phyloP scores from a whole-genome alignment of 1,140 invertebrate species.

The Aphaenogaster floridana region DNA sequence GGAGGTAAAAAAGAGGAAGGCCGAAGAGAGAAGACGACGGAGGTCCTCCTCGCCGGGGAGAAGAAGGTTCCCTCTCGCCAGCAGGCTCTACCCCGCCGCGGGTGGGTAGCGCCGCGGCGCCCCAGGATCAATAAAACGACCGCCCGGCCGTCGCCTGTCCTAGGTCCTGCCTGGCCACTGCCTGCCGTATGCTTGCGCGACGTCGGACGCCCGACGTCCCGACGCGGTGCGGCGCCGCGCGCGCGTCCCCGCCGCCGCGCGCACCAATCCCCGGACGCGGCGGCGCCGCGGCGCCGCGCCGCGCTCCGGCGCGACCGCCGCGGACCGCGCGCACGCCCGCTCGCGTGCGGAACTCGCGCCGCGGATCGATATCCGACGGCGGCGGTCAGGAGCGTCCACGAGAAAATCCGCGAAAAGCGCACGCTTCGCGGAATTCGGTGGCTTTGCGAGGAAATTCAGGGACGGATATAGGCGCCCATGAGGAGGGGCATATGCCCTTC shows the following conservation, averaged over 20 bases:
- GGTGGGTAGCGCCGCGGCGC: constrained; percentile 86
- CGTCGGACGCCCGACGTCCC: constrained; percentile 76
- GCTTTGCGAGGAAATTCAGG: neutral
- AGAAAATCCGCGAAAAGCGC: constrained; percentile 18
- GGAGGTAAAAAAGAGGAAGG: constrained; percentile 12
- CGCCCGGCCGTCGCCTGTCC: constrained; percentile 84
- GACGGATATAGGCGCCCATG: no score
- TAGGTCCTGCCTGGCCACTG: constrained; percentile 79
- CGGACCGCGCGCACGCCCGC: constrained; percentile 63
- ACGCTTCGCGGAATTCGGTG: neutral
- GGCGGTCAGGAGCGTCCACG: constrained; percentile 38
- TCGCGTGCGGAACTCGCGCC: constrained; percentile 26
- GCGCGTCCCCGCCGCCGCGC: constrained; percentile 53
- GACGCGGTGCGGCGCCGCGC: constrained; percentile 54
- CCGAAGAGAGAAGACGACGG: constrained; percentile 34
- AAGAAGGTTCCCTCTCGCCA: constrained; percentile 67
- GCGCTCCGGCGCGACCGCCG: constrained; percentile 59
- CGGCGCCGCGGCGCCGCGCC: constrained; percentile 24
- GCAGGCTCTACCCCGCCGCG: constrained; percentile 79
- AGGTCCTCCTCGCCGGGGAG: constrained; percentile 50
- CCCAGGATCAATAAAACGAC: constrained; percentile 86
- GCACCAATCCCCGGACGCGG: constrained; percentile 40
- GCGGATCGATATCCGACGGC: constrained; percentile 65
- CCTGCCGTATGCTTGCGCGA: constrained; percentile 74
- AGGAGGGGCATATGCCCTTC: no score